Conservation (phyloP, 2,888 invertebrate species). For the Copidosoma aretas region DNA sequence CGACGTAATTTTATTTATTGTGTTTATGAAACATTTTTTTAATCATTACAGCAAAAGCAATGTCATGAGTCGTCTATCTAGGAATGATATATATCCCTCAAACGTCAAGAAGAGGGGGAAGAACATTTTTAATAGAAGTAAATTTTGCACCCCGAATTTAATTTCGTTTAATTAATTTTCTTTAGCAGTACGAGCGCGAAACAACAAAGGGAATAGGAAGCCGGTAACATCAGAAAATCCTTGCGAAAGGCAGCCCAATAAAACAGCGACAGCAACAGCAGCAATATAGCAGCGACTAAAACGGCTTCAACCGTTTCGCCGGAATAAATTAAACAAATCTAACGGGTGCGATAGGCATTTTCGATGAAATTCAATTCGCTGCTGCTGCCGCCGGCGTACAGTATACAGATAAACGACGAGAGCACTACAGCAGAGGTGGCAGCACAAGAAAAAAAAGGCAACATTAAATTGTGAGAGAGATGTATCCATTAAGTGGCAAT, state of each 20-base stretch:
- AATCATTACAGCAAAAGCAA: too few relatives aligned
- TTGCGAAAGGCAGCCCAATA: too few relatives aligned
- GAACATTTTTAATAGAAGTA: conserved; percentile 5
- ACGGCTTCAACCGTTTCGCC: background rate
- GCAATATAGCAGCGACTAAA: background rate
- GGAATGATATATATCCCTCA: too few relatives aligned
- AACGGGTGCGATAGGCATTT: background rate
- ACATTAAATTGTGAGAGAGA: background rate
- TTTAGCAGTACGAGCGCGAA: background rate
- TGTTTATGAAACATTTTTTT: too few relatives aligned
- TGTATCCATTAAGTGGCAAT: background rate
- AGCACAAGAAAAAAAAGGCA: background rate
- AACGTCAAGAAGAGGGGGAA: background rate
- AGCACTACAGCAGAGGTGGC: background rate
- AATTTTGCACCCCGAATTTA: background rate
- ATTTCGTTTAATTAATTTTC: conserved; percentile 22
- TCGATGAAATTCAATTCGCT: background rate
- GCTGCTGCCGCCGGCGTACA: background rate
- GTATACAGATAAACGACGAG: background rate
- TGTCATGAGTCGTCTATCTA: too few relatives aligned
- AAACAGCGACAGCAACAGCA: background rate
- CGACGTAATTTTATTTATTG: too few relatives aligned
- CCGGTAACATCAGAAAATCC: too few relatives aligned
- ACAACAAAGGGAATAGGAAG: background rate
- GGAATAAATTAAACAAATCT: background rate